Percentiles rank a stretch among this genome's conserved stretches.
Conservation (phyloP, 1,140 invertebrate genomes). For the Euwallacea similis region DNA sequence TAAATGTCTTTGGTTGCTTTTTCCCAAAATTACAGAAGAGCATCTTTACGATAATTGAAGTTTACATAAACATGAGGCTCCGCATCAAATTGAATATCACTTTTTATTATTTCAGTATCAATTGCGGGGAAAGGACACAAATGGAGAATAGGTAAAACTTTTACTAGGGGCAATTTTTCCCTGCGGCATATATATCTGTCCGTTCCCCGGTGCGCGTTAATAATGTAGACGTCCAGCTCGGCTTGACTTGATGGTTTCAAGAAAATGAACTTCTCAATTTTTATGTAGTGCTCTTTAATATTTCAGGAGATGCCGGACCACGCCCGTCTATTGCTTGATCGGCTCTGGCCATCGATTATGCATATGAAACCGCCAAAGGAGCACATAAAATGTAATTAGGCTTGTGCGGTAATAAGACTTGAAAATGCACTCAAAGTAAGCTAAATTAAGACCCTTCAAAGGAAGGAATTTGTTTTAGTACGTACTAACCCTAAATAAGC, state of each 20-base stretch:
- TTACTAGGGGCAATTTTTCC: slow-evolving; percentile 46
- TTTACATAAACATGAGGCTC: no score
- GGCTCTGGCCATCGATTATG: slow-evolving; percentile 30
- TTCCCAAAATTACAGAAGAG: no score
- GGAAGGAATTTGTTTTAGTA: no score
- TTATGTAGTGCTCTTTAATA: slow-evolving; percentile 44
- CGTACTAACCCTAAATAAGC: no score
- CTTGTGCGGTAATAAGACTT: no score
- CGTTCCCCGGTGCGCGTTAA: slow-evolving; percentile 40
- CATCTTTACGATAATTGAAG: no score
- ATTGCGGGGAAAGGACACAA: slow-evolving; percentile 40
- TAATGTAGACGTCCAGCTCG: slow-evolving; percentile 46
- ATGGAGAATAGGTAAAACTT: slow-evolving; percentile 43
- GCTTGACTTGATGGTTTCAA: slow-evolving; percentile 43
- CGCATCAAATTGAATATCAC: not conserved
- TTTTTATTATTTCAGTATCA: slow-evolving; percentile 47
- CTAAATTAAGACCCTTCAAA: no score
- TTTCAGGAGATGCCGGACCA: slow-evolving; percentile 33
- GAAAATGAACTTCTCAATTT: slow-evolving; percentile 48
- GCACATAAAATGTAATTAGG: no score
- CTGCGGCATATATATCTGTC: slow-evolving; percentile 38
- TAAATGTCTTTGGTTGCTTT: no score
- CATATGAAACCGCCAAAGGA: slow-evolving; percentile 1
- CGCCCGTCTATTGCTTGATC: slow-evolving; percentile 37
- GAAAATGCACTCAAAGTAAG: no score